Evolutionary conservation across 2,888 invertebrate species (phyloP), one percentile per base, ranked within the genome.

Genomic region (Unio pictorum): DNA sequence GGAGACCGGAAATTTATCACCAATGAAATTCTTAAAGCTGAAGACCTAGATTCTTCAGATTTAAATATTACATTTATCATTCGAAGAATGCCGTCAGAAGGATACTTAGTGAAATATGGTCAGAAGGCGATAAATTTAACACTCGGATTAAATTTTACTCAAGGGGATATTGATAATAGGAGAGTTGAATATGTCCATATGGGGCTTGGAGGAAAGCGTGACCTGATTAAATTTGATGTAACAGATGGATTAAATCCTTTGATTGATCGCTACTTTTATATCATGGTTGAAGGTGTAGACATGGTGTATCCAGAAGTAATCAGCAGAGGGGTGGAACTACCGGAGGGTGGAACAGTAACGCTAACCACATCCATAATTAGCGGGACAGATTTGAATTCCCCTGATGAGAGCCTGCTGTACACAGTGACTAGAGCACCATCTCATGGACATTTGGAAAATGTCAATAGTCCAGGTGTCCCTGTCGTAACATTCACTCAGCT

Each of bases 201-300:
- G 0, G 89, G 88, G 7, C 71, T 74, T 23, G 87, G 87, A 68
- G 88, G 88, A 6, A 87, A 84, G 11, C 73, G 89, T 30, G 90
- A 90, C 76, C 71, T 89, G 7, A 84, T 90, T 56, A 89, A 89
- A 69, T 88, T 90, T 80, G 90, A 90, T 73, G 83, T 90, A 17
- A 89, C 88, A 6, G 90, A 90, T 78, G 89, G 89, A 6, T 76
- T 85, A 18, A 90, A 90, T 72, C 84, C 86, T 6, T 81, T 89
- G 28, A 85, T 88, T 28, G 89, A 90, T 73, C 74, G 87, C 6
- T 84, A 88, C 67, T 89, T 90, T 73, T 88, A 88, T 78, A 83
- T 90, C 17, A 86, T 84, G 6, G 84, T 90, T 18, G 86, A 87
- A 72, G 87, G 88, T 6, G 76, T 86, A 56, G 89, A 89, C 70